Evolutionary conservation across 2,797 vertebrate genomes (phyloP).

Genomic region (Mus spretus): DNA sequence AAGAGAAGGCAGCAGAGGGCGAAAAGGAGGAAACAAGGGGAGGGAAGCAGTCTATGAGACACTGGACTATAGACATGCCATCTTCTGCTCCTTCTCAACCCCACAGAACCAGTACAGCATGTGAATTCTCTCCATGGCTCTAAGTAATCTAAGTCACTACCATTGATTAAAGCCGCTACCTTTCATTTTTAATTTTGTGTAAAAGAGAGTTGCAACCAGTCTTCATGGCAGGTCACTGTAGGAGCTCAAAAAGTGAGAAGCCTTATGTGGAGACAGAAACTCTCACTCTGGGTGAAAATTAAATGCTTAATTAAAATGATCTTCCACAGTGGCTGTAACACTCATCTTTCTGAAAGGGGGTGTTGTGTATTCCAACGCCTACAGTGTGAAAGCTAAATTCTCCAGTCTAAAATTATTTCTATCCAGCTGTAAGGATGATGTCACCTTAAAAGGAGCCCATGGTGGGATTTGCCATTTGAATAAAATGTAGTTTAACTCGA

Average conservation of each 20-base stretch:
- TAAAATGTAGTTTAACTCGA: constrained; percentile 32
- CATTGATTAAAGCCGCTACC: neutral
- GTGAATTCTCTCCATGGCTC: neutral
- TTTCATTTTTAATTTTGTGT: constrained; percentile 57
- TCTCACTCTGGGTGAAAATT: constrained; percentile 68
- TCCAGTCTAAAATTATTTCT: constrained; percentile 37
- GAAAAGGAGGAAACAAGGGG: neutral
- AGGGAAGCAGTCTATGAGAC: neutral
- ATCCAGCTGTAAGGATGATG: constrained; percentile 33
- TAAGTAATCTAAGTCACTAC: neutral
- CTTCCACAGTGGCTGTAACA: neutral
- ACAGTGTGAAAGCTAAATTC: constrained; percentile 44
- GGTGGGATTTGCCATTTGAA: constrained; percentile 14
- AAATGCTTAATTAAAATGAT: constrained; percentile 61
- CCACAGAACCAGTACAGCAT: neutral
- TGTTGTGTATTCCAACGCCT: constrained; percentile 26
- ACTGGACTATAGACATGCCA: neutral
- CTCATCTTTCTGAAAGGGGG: constrained; percentile 35
- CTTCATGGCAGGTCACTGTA: constrained; percentile 36
- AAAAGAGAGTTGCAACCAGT: neutral
- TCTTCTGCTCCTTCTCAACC: neutral
- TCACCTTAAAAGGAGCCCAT: neutral
- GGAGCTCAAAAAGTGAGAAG: constrained; percentile 49
- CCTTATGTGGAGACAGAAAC: constrained; percentile 22
- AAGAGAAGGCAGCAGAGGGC: neutral